Evolutionary conservation across 2,113 vertebrate genomes (phyloP).

Genomic region (Excalfactoria chinensis): DNA sequence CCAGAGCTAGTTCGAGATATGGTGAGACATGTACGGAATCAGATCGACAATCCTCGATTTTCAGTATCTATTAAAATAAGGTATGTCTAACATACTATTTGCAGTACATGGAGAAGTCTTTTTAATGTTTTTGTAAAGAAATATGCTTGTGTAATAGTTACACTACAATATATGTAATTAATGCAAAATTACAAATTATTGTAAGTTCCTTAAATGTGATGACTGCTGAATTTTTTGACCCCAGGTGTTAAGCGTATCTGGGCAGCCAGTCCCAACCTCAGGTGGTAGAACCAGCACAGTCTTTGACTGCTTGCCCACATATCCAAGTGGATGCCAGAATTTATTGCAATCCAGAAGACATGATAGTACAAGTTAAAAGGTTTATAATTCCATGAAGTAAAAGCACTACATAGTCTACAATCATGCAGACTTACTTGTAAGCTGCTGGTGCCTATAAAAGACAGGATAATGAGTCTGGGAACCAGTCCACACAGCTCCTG

Average conservation of each 20-base stretch:
- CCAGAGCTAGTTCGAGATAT: slow-evolving; percentile 94
- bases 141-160: background rate
- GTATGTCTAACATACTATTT: slow-evolving; percentile 68
- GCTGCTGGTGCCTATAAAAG: background rate
- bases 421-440: background rate
- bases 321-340: background rate
- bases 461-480: background rate
- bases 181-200: background rate
- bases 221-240: background rate
- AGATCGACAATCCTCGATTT: slow-evolving; percentile 88
- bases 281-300: background rate
- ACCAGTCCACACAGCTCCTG: background rate
- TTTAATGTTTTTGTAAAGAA: background rate
- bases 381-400: background rate
- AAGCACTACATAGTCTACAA: background rate
- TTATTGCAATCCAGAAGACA: background rate
- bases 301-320: background rate
- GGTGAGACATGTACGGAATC: slow-evolving; percentile 90
- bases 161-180: background rate
- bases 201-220: background rate
- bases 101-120: background rate
- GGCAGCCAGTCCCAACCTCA: background rate
- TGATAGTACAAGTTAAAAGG: background rate
- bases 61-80: slow-evolving; percentile 95
- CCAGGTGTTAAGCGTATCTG: background rate